These are phyloP conservation scores for Gymnocephalus cernua DNA, from an alignment of 2,113 vertebrate genomes.

Conservation along the genomic window DNA sequence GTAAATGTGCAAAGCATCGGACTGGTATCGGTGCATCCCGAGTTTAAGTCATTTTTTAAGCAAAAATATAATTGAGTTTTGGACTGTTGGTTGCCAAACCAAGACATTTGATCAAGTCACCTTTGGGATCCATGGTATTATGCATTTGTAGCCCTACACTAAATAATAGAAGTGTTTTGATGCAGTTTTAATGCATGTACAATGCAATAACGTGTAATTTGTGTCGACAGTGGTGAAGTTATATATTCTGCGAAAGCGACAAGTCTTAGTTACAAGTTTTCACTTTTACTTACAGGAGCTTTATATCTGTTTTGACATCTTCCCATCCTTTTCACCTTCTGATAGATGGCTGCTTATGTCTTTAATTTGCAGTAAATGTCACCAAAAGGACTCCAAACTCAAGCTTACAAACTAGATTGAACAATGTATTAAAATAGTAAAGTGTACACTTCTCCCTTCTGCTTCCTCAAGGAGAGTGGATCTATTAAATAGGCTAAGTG, in stretches of 20 bases:
- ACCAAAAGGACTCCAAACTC: not conserved
- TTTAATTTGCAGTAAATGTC: slow-evolving; percentile 1
- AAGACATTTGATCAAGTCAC: not conserved
- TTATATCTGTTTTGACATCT: not conserved
- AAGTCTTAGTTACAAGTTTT: not conserved
- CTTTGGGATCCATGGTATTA: not conserved
- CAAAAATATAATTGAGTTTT: not conserved
- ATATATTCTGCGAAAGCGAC: not conserved
- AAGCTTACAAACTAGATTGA: slow-evolving; percentile 13
- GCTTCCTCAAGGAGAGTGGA: slow-evolving; percentile 60
- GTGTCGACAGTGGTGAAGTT: not conserved
- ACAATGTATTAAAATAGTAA: slow-evolving; percentile 7
- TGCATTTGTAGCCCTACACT: not conserved
- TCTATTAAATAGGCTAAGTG: slow-evolving; percentile 66
- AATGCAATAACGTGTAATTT: not conserved
- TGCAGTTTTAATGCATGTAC: not conserved
- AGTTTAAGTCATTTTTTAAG: not conserved
- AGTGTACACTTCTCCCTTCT: slow-evolving; percentile 5
- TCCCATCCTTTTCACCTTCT: not conserved
- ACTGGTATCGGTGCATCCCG: no score
- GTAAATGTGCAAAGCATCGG: no score
- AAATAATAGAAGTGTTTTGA: not conserved
- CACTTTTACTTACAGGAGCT: not conserved
- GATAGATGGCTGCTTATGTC: not conserved
- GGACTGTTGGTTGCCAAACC: not conserved